These are phyloP conservation scores for Plutomurus gul DNA, from an alignment of 1,140 invertebrate genomes.

Conservation along the genomic window DNA sequence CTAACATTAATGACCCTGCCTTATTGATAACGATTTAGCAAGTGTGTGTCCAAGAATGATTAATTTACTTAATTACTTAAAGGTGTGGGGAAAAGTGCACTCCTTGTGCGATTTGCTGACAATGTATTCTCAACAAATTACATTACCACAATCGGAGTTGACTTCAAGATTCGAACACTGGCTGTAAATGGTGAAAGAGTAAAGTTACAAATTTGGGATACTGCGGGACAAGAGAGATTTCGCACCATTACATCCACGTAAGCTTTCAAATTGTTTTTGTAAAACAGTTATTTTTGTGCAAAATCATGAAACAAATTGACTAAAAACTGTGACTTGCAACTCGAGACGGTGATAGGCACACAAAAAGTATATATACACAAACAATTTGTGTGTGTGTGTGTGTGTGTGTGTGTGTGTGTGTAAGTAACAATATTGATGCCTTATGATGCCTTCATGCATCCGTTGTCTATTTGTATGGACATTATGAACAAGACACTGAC, in stretches of 20 bases:
- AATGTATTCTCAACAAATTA: conserved; percentile 98
- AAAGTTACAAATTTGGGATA: conserved; percentile 99
- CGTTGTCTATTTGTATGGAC: no score
- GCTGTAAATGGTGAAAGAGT: conserved; percentile 92
- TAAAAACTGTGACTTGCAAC: not conserved
- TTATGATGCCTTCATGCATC: no score
- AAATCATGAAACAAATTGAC: not conserved
- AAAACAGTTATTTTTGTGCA: conserved; percentile 4
- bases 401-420: no score
- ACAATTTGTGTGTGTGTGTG: no score
- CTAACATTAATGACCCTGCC: no score
- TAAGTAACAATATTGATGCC: no score
- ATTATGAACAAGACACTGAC: no score
- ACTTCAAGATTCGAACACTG: conserved; percentile 98
- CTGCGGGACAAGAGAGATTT: conserved; percentile 70
- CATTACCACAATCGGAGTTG: conserved; percentile 99
- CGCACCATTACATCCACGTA: conserved; percentile 93
- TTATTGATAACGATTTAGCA: no score
- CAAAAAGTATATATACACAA: no score
- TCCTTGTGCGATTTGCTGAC: conserved; percentile 95
- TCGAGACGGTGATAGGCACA: no score
- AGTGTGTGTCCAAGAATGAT: no score
- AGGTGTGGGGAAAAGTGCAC: conserved; percentile 98
- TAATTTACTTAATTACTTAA: conserved; percentile 15
- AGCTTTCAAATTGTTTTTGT: conserved; percentile 42